Evolutionary conservation across 2,888 invertebrate species (phyloP).

Genomic region (Drosophila anomelani): DNA sequence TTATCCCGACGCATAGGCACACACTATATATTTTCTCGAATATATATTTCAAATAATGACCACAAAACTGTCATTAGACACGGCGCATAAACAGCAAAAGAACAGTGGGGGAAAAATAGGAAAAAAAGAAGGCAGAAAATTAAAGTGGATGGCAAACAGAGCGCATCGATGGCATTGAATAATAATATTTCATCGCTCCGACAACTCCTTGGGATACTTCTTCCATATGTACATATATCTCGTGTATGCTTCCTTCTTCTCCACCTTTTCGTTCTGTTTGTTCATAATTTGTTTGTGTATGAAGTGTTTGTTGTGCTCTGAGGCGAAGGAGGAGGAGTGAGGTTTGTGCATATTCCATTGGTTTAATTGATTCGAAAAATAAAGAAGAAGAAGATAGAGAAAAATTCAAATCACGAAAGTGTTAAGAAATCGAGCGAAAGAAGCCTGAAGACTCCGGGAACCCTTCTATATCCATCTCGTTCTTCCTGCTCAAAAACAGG

Average conservation of each 20-base stretch:
- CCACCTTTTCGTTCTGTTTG: constrained; percentile 21
- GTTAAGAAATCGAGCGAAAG: constrained; percentile 64
- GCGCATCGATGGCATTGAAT: constrained; percentile 55
- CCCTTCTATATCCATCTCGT: constrained; percentile 4
- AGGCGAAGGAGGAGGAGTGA: background rate
- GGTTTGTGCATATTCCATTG: constrained; percentile 33
- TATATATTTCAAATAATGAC: constrained; percentile 69
- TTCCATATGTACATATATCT: background rate
- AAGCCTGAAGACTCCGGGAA: constrained; percentile 15
- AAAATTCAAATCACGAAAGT: constrained; percentile 76
- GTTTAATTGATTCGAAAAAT: constrained; percentile 72
- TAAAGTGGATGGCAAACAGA: constrained; percentile 59
- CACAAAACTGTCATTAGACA: constrained; percentile 74
- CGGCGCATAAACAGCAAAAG: constrained; percentile 62
- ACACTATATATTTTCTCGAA: constrained; percentile 9
- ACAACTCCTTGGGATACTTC: constrained; percentile 19
- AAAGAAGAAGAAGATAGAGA: constrained; percentile 35
- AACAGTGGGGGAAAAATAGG: constrained; percentile 1
- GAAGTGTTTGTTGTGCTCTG: constrained; percentile 20
- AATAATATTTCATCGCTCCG: constrained; percentile 33
- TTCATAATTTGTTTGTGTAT: constrained; percentile 55
- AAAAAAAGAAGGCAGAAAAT: constrained; percentile 8
- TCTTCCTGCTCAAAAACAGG: constrained; percentile 60
- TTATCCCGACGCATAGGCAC: constrained; percentile 52
- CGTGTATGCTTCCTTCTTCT: background rate